Conservation (phyloP, 2,113 vertebrate genomes). For the Rousettus leschenaultii region DNA sequence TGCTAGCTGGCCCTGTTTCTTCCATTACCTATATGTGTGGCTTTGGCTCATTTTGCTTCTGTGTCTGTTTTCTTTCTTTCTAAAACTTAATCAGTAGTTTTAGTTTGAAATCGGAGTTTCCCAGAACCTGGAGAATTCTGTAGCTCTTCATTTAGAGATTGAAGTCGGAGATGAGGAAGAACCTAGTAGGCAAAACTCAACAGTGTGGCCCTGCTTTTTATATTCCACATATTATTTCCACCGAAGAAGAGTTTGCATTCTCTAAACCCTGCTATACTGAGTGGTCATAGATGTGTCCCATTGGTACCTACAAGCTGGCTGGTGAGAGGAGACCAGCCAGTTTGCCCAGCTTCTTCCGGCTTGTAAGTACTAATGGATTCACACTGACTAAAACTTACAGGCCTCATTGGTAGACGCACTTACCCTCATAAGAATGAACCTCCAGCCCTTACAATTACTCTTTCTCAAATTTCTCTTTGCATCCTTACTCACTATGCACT, state of each 20-base stretch:
- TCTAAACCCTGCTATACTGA: not conserved
- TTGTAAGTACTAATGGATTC: not conserved
- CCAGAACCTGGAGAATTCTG: not conserved
- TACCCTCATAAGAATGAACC: too few relatives aligned
- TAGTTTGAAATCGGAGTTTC: not conserved
- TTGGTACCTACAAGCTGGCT: too few relatives aligned
- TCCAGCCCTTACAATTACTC: not conserved
- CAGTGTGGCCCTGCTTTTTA: not conserved
- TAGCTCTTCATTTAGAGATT: not conserved
- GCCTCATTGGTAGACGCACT: not conserved
- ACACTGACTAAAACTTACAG: not conserved
- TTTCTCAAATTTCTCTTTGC: not conserved
- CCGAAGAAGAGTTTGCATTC: not conserved
- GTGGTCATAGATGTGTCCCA: not conserved
- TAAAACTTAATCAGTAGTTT: not conserved
- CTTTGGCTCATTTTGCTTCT: not conserved
- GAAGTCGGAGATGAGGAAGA: not conserved
- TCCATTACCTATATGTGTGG: not conserved
- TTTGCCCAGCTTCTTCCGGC: not conserved
- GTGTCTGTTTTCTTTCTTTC: not conserved
- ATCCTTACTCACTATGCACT: not conserved
- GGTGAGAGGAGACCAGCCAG: not conserved
- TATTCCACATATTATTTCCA: not conserved
- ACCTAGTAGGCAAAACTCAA: not conserved
- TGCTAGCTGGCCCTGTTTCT: not conserved